Conservation (phyloP, 2,888 invertebrate genomes). For the Abrostola tripartita region DNA sequence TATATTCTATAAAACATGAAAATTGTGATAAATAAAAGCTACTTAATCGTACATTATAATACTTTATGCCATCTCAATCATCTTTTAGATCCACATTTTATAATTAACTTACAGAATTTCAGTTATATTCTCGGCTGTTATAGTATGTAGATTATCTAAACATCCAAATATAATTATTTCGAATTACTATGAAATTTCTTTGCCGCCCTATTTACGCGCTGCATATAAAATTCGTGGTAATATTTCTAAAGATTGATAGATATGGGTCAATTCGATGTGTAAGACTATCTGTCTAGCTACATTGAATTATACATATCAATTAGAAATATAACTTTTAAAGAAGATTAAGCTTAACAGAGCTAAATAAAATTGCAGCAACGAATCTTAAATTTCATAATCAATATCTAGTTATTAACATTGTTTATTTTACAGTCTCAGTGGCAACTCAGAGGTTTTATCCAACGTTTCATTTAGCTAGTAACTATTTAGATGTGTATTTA, state of each 20-base stretch:
- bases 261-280: conserved; percentile 48
- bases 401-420: no score
- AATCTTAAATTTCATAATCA: no score
- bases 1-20: no score
- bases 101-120: conserved; percentile 1
- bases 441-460: no score
- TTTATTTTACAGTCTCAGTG: no score
- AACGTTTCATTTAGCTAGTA: no score
- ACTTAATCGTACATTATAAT: no score
- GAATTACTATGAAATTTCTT: conserved; percentile 25
- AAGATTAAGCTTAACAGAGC: no score
- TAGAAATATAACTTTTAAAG: background rate
- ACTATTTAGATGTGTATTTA: no score
- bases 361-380: no score
- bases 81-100: background rate
- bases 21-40: no score
- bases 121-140: background rate
- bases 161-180: conserved; percentile 24
- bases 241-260: conserved; percentile 56
- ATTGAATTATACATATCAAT: background rate
- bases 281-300: background rate
- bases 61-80: conserved; percentile 1
- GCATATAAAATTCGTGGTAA: conserved; percentile 50
- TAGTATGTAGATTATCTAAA: conserved; percentile 21
- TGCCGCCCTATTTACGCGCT: conserved; percentile 30